Percentiles rank a stretch among this genome's conserved stretches.
Conservation (phyloP, 2,797 vertebrate species). For the Anisognathus igniventris region DNA sequence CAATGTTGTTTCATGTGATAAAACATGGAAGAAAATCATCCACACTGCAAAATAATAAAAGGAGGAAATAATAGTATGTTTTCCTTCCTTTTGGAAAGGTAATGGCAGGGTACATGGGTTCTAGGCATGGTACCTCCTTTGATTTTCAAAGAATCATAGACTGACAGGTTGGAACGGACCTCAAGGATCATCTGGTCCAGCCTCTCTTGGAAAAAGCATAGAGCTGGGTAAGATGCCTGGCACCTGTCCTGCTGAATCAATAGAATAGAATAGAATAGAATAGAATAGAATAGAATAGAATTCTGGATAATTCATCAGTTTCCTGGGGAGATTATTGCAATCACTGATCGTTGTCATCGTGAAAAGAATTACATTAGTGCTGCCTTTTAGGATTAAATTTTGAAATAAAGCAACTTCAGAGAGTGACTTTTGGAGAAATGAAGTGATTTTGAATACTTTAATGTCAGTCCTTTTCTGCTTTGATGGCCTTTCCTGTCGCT, state of each 20-base stretch:
- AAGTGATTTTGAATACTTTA: neutral
- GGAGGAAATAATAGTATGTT: neutral
- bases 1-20: neutral
- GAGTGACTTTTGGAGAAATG: neutral
- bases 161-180: neutral
- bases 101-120: neutral
- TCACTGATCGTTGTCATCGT: neutral
- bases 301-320: neutral
- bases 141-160: neutral
- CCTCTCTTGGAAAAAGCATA: neutral
- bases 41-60: neutral
- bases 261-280: no score
- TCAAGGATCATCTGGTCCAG: neutral
- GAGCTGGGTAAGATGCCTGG: neutral
- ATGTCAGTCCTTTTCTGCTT: neutral
- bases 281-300: no score
- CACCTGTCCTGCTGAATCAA: neutral
- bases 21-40: neutral
- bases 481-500: neutral
- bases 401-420: neutral
- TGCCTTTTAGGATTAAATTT: neutral
- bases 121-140: neutral
- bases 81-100: neutral
- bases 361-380: neutral
- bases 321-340: neutral